Percentiles rank a stretch among this genome's conserved stretches.
phyloP scores from a whole-genome alignment of 2,797 vertebrate genomes.

The Hapalemur alaotrensis region DNA sequence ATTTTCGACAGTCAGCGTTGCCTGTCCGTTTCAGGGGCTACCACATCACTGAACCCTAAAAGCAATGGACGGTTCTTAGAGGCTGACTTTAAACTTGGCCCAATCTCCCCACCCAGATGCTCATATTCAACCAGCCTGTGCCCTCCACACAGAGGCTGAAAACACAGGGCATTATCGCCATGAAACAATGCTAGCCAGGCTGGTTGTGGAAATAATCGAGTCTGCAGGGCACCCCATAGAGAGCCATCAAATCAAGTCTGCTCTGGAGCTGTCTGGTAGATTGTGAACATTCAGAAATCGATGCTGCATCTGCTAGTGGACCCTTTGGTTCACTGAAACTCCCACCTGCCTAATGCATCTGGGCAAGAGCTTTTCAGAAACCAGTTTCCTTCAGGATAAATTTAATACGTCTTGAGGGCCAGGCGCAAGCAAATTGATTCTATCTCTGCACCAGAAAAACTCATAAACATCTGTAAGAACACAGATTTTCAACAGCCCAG shows the following conservation, averaged over 20 bases:
- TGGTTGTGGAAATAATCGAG: conserved; percentile 82
- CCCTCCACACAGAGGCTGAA: conserved; percentile 70
- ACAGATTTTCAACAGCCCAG: conserved; percentile 66
- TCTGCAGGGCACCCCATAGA: conserved; percentile 81
- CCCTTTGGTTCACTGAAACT: conserved; percentile 81
- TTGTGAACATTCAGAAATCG: conserved; percentile 83
- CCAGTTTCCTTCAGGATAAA: conserved; percentile 80
- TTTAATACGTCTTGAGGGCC: conserved; percentile 79
- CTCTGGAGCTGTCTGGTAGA: conserved; percentile 82
- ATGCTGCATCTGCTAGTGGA: conserved; percentile 81
- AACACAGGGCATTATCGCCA: conserved; percentile 62
- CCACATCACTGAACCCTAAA: not conserved
- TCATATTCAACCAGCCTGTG: conserved; percentile 20
- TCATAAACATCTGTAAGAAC: conserved; percentile 78
- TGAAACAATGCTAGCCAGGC: conserved; percentile 78
- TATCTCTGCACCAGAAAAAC: conserved; percentile 76
- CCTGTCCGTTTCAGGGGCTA: conserved; percentile 40
- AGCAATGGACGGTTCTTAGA: conserved; percentile 34
- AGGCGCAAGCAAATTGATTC: conserved; percentile 78
- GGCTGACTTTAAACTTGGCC: conserved; percentile 29
- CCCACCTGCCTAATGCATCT: conserved; percentile 82
- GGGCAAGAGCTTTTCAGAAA: conserved; percentile 81
- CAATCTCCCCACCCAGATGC: conserved; percentile 21
- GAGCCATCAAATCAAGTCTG: conserved; percentile 84
- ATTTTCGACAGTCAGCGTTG: not conserved